phyloP scores from a whole-genome alignment of 1,140 invertebrate species.

The Tribolium castaneum region DNA sequence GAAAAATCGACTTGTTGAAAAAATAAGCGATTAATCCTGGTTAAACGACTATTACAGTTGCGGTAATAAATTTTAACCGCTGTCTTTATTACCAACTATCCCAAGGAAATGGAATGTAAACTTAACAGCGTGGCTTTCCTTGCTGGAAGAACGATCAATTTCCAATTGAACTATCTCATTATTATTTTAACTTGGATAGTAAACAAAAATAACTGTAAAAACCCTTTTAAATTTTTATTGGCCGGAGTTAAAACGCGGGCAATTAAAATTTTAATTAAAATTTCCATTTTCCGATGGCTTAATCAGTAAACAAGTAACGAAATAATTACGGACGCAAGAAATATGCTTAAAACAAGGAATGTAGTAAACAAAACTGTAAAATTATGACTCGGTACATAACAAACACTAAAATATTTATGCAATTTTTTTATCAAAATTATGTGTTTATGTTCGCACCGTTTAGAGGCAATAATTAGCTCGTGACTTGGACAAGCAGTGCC shows the following conservation, averaged over 20 bases:
- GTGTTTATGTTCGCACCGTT: not conserved
- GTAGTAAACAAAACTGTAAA: constrained; percentile 31
- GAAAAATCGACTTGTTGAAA: not conserved
- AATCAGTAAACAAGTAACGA: constrained; percentile 9
- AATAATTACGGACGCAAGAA: not conserved
- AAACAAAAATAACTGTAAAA: constrained; percentile 14
- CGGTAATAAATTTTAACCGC: constrained; percentile 14
- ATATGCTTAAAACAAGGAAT: constrained; percentile 1
- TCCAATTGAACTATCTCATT: not conserved
- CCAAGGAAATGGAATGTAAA: constrained; percentile 20
- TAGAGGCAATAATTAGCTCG: not conserved
- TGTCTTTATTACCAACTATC: constrained; percentile 24
- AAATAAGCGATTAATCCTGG: constrained; percentile 14
- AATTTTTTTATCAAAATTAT: constrained; percentile 17
- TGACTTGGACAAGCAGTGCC: not conserved
- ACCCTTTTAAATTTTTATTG: not conserved
- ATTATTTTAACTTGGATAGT: not conserved
- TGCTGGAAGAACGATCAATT: not conserved
- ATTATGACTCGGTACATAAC: constrained; percentile 7
- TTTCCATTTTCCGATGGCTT: constrained; percentile 13
- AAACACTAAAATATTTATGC: not conserved
- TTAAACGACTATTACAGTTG: constrained; percentile 3
- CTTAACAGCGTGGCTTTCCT: not conserved
- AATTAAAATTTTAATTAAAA: constrained; percentile 31
- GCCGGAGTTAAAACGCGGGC: not conserved